A percentile compares a stretch with the other conserved stretches of the same genome.
Evolutionary conservation across 2,888 invertebrate genomes (phyloP).

Genomic region (Anodontia alba): DNA sequence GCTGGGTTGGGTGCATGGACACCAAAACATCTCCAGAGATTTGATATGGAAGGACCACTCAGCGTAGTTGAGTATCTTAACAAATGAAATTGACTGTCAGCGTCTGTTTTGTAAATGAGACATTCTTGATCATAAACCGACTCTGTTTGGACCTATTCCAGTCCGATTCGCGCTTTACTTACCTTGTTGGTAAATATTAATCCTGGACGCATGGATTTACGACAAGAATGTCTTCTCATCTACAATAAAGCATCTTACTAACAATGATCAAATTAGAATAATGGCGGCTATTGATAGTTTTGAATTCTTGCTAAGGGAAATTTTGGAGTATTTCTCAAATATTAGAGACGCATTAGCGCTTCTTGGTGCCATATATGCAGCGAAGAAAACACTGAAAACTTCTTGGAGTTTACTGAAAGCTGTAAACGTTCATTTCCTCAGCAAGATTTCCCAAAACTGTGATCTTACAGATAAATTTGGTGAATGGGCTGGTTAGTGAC

Average conservation of each 20-base stretch:
- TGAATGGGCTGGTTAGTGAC: slow-evolving; percentile 94
- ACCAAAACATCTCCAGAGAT: too few species aligned
- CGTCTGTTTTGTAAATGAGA: too few species aligned
- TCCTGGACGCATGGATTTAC: background rate
- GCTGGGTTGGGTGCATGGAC: too few species aligned
- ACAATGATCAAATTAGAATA: slow-evolving; percentile 1
- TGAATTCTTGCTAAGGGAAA: slow-evolving; percentile 72
- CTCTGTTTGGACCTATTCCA: too few species aligned
- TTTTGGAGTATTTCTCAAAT: slow-evolving; percentile 65
- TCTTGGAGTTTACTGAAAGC: slow-evolving; percentile 60
- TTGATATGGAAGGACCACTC: too few species aligned
- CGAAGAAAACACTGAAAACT: slow-evolving; percentile 65
- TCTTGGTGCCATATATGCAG: slow-evolving; percentile 75
- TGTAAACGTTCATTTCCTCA: slow-evolving; percentile 71
- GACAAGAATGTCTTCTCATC: background rate
- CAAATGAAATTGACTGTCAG: too few species aligned
- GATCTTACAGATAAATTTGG: slow-evolving; percentile 88
- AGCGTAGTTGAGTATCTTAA: too few species aligned
- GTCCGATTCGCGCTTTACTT: too few species aligned
- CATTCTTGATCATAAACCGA: too few species aligned
- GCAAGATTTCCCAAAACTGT: slow-evolving; percentile 60
- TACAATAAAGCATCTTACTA: background rate
- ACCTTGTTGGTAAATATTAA: too few species aligned
- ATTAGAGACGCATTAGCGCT: slow-evolving; percentile 76
- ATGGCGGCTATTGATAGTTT: slow-evolving; percentile 81